phyloP scores from a whole-genome alignment of 2,888 invertebrate species.

The Peribatodes rhomboidaria region DNA sequence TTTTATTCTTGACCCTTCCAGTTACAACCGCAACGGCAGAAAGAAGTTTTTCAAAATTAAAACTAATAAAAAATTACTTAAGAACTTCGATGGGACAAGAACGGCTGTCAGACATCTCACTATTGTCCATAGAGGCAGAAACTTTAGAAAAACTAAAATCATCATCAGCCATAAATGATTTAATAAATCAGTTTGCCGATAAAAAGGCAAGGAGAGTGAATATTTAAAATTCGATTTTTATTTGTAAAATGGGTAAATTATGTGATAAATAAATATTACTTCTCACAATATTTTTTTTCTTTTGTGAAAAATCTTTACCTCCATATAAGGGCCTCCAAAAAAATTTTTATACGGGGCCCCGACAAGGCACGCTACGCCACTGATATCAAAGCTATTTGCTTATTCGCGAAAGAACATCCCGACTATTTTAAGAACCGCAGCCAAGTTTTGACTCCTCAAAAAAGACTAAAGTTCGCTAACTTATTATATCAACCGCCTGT shows the following conservation, averaged over 20 bases:
- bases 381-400: too few relatives aligned
- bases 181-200: slow-evolving; percentile 40
- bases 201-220: slow-evolving; percentile 42
- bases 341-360: slow-evolving; percentile 26
- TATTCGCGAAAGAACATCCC: too few relatives aligned
- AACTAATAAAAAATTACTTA: slow-evolving; percentile 43
- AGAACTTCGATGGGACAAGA: slow-evolving; percentile 38
- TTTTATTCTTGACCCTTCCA: slow-evolving; percentile 45
- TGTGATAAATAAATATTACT: slow-evolving; percentile 6
- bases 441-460: too few relatives aligned
- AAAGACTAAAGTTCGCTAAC: too few relatives aligned
- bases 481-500: too few relatives aligned
- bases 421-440: too few relatives aligned
- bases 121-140: slow-evolving; percentile 36
- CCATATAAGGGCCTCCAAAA: slow-evolving; percentile 19
- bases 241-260: slow-evolving; percentile 11
- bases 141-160: slow-evolving; percentile 36
- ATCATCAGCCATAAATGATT: slow-evolving; percentile 34
- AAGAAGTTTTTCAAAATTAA: slow-evolving; percentile 45
- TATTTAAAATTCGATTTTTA: slow-evolving; percentile 25
- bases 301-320: slow-evolving; percentile 25
- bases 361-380: slow-evolving; percentile 25
- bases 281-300: slow-evolving; percentile 13
- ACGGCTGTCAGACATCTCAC: slow-evolving; percentile 37
- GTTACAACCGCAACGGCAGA: slow-evolving; percentile 42